Conservation (phyloP, 2,797 vertebrate genomes). For the Enteromius radiatus region DNA sequence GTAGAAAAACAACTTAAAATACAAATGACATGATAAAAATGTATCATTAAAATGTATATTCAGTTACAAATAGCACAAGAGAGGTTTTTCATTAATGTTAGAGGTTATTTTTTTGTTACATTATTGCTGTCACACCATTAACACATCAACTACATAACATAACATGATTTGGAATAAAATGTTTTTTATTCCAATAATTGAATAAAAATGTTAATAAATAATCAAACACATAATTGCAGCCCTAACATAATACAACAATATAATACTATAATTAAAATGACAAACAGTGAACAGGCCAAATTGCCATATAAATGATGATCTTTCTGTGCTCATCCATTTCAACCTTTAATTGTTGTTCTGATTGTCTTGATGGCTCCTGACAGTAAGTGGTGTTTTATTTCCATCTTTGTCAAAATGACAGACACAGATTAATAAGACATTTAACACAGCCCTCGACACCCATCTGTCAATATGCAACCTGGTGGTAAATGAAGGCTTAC, state of each 20-base stretch:
- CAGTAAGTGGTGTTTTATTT: constrained; percentile 74
- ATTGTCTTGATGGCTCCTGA: constrained; percentile 60
- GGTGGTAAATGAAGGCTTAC: constrained; percentile 32
- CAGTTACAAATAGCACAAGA: no score
- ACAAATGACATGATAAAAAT: no score
- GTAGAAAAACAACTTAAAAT: no score
- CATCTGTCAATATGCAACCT: constrained; percentile 69
- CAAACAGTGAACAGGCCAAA: constrained; percentile 53
- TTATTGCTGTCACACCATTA: no score
- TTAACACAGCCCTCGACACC: constrained; percentile 75
- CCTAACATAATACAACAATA: not conserved
- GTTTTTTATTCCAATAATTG: no score
- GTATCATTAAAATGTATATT: no score
- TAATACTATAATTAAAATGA: constrained; percentile 26
- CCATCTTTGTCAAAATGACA: constrained; percentile 78
- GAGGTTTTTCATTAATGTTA: no score
- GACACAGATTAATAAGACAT: constrained; percentile 80
- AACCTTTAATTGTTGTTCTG: constrained; percentile 69
- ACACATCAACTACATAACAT: no score
- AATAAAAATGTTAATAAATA: no score
- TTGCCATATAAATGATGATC: constrained; percentile 42
- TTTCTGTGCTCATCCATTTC: constrained; percentile 67
- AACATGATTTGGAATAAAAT: no score
- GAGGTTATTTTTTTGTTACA: no score
- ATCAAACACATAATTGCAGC: no score